A percentile compares a stretch with the other conserved stretches of the same genome.
phyloP scores from a whole-genome alignment of 1,140 invertebrate species.

The Drosophila subobscura region DNA sequence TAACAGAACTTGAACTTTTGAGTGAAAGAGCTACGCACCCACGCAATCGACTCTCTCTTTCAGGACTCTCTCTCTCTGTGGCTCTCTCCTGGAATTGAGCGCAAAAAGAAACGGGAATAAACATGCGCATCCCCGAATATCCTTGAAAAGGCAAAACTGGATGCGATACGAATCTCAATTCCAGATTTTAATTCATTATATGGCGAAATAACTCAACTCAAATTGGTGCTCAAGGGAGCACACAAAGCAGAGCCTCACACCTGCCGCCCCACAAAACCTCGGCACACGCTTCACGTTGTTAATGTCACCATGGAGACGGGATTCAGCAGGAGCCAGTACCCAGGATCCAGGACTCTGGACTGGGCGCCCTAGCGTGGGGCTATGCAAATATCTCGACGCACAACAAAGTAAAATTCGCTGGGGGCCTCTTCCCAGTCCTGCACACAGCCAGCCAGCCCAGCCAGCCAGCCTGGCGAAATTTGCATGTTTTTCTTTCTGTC shows the following conservation, averaged over 20 bases:
- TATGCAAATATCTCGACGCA: slow-evolving; percentile 75
- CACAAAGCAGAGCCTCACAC: too few species aligned
- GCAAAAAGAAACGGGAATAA: slow-evolving; percentile 73
- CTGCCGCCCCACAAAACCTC: slow-evolving; percentile 17
- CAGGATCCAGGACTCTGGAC: slow-evolving; percentile 36
- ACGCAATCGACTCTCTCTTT: slow-evolving; percentile 18
- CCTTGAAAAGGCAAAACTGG: slow-evolving; percentile 67
- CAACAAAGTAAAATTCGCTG: slow-evolving; percentile 64
- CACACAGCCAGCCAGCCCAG: background rate
- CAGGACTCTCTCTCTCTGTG: slow-evolving; percentile 9
- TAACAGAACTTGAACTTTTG: slow-evolving; percentile 61
- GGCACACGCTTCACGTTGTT: slow-evolving; percentile 47
- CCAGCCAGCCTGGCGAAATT: slow-evolving; percentile 39
- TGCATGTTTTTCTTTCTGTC: slow-evolving; percentile 71
- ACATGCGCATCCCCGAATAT: slow-evolving; percentile 79
- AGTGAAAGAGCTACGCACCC: slow-evolving; percentile 63
- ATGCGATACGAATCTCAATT: slow-evolving; percentile 55
- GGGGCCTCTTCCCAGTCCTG: slow-evolving; percentile 24
- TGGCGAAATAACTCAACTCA: slow-evolving; percentile 64
- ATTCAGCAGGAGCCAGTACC: slow-evolving; percentile 19
- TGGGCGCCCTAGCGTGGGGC: slow-evolving; percentile 47
- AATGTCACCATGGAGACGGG: slow-evolving; percentile 76
- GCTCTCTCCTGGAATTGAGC: slow-evolving; percentile 68
- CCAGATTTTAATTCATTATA: slow-evolving; percentile 77
- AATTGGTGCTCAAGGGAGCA: slow-evolving; percentile 3